Base-by-base conservation (phyloP, 2,113 vertebrate genomes). In the Podarcis raffonei region DNA sequence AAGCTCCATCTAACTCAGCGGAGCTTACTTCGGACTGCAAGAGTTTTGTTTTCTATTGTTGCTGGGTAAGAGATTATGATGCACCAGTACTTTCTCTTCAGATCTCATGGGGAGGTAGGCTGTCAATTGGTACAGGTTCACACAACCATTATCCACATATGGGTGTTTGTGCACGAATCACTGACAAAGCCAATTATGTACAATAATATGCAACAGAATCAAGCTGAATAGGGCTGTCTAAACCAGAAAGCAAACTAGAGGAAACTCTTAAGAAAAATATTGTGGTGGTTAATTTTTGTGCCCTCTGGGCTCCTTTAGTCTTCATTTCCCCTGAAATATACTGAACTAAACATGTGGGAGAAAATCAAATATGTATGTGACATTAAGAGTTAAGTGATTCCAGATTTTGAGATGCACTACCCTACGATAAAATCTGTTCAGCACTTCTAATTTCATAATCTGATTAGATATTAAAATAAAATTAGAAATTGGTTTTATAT, bases 391-490 rank as follows among this genome's bases (percentile, higher is more conserved):
- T 35, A 48, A 81, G 42, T 57, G 27, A 30, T 48, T 62, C 37
- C 68, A 81, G 20, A 81, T 72, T 59, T 86, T 59, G 18, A 15
- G 53, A 62, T 39, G 37, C 27, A 7, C 23, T 72, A 32, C 11
- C 15, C 25, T 71, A 32, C 57, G 65, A 75, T 32, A 32, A 30
- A 62, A 81, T 13, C 48, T 62, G 23, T 78, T 23, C 22, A 69
- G 62, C n/a, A 32, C n/a, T 13, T 81, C n/a, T 79, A 2, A 23
- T 72, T 81, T 39, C 86, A 81, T 71, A 72, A 71, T 81, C 25
- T 87, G 53, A 6, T 72, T 81, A 39, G 66, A 71, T 81, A 87
- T 74, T 87, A 78, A 89, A 83, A 77, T 88, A 48, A 76, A 69
- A 84, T 89, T 84, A 84, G 2, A 84, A 1, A 57, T 27, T 53